Evolutionary conservation across 2,888 invertebrate genomes (phyloP).

Genomic region (Dryocosmus kuriphilus): DNA sequence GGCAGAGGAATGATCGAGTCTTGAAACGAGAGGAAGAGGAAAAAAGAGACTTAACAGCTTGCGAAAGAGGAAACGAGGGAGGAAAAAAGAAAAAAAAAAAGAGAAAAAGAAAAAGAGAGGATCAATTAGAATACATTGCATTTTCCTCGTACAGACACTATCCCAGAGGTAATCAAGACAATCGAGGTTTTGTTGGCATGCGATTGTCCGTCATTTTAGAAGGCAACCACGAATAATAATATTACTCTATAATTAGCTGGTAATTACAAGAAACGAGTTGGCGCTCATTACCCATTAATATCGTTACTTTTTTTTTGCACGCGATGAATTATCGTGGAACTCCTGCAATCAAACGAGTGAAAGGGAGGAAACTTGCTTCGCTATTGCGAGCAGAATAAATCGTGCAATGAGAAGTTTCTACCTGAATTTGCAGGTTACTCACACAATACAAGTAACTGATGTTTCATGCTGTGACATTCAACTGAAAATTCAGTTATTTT

Average conservation of each 20-base stretch:
- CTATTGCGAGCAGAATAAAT: background rate
- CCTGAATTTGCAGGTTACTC: too few species aligned
- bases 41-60: conserved; percentile 14
- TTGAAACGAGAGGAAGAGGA: conserved; percentile 30
- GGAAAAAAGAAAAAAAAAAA: background rate
- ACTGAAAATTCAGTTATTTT: background rate
- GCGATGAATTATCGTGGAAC: conserved; percentile 32
- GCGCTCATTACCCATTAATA: conserved; percentile 30
- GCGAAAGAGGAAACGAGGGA: background rate
- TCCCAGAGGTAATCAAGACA: conserved; percentile 5
- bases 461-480: background rate
- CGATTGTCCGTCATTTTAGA: conserved; percentile 19
- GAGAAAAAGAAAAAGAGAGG: background rate
- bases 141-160: background rate
- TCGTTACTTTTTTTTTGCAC: conserved; percentile 16
- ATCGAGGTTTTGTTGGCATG: conserved; percentile 16
- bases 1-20: conserved; percentile 35
- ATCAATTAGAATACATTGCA: conserved; percentile 18
- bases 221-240: conserved; percentile 30
- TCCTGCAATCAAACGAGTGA: conserved; percentile 10
- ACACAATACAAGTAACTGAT: too few species aligned
- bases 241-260: conserved; percentile 25
- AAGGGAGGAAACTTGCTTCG: background rate
- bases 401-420: background rate
- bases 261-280: conserved; percentile 19